Base-by-base conservation (phyloP, 2,113 vertebrate species). In the Hoplias malabaricus region DNA sequence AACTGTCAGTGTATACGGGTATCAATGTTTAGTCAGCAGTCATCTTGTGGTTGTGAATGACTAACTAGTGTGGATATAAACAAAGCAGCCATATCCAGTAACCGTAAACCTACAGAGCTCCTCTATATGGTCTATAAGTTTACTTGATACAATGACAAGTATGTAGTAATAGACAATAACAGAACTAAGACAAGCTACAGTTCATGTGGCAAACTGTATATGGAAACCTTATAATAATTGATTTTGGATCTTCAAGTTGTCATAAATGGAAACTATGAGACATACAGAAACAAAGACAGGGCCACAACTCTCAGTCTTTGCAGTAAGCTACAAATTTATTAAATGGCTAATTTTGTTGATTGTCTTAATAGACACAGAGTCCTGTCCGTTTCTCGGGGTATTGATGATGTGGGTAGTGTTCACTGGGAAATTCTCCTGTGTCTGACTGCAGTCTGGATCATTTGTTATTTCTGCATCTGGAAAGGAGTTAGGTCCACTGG, bases 401-500 rank as follows among this genome's bases (percentile, higher is more conserved):
- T 97, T 80, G 94, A 97, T 59, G 90, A 98, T 61, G 31, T 96
- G 21, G 96, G 97, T 27, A 86, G 87, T 21, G 85, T 99, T 80
- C 92, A 93, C 73, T 96, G 95, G 95, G 95, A 98, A 82, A 76
- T 98, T 78, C 89, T 93, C 10, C 72, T 96, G 66, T 98, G 96
- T 77, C 88, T 97, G 1, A 54, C 97, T 63, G 82, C 84, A 0
- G 91, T 96, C 0, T 99, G 96, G 97, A 82, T 96, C 73, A 77
- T 92, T 79, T 98, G 96, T 38, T 99, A 98, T 91, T 98, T 99
- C 82, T 97, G 95, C 82, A 92, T 96, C 69, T 98, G 96, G 96
- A 98, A 99, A 91, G 96, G 96, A 0, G 94, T 98, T 84, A 95
- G 92, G 81, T 96, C 96, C 66, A 96, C 95, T 0, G 97, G 97